A percentile compares a stretch with the other conserved stretches of the same genome.
phyloP scores from a whole-genome alignment of 92 coral and sea anemone genomes.

The Siderastrea radians region DNA sequence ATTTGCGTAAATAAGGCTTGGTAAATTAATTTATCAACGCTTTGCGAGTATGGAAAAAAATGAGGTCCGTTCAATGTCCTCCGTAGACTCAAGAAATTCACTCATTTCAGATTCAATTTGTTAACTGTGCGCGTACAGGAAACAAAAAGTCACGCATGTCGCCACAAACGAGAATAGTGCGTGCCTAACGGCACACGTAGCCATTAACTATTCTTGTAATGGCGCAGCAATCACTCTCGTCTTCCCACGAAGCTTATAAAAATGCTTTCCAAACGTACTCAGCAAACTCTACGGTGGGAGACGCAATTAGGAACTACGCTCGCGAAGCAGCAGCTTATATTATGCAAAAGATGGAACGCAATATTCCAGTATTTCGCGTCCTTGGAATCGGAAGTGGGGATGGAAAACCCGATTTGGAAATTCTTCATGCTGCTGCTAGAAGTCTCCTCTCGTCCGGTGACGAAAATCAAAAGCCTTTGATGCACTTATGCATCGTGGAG shows the following conservation, averaged over 20 bases:
- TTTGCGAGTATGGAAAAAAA: no score
- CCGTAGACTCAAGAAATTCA: no score
- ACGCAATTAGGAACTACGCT: not conserved
- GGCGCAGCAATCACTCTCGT: not conserved
- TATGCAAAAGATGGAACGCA: not conserved
- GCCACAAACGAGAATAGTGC: no score
- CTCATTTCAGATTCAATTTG: no score
- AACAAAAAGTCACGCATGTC: no score
- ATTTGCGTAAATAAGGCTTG: no score
- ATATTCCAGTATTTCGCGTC: conserved; percentile 1
- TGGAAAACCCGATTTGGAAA: conserved; percentile 38
- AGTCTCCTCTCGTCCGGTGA: not conserved
- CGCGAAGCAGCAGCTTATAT: conserved; percentile 13
- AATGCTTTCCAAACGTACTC: conserved; percentile 24
- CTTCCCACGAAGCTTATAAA: conserved; percentile 26
- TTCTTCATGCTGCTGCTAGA: conserved; percentile 46
- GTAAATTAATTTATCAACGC: no score
- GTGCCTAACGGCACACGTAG: no score
- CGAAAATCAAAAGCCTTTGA: not conserved
- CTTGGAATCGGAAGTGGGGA: conserved; percentile 61
- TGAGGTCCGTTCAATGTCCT: no score
- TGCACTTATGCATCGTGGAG: not conserved
- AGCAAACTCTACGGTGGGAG: conserved; percentile 24
- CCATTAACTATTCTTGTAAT: no score
- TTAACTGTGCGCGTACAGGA: no score